phyloP scores from a whole-genome alignment of 2,113 vertebrate species.

The Cathartes aura region DNA sequence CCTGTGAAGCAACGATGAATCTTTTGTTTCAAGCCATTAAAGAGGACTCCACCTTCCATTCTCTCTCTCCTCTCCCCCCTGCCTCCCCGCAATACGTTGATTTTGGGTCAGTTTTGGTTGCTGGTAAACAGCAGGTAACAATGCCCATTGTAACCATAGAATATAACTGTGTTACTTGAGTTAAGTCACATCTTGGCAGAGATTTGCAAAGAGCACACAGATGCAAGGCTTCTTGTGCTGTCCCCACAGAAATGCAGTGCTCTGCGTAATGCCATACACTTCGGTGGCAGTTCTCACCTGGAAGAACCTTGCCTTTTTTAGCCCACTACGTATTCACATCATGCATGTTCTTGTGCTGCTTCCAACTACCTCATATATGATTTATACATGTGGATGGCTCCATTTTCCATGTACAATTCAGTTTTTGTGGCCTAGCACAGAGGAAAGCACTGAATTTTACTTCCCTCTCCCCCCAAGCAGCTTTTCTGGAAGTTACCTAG shows the following conservation, averaged over 20 bases:
- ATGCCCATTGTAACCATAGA: not conserved
- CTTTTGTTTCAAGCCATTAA: not conserved
- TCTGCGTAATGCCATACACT: not conserved
- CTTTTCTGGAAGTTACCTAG: not conserved
- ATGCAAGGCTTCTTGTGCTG: not conserved
- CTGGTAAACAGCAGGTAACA: not conserved
- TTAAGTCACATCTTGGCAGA: not conserved
- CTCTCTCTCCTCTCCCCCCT: not conserved
- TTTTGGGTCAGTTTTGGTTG: not conserved
- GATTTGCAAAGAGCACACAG: not conserved
- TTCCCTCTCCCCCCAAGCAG: not conserved
- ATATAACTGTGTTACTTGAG: not conserved
- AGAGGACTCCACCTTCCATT: not conserved
- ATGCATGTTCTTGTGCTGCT: not conserved
- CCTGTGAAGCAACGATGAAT: not conserved
- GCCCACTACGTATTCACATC: not conserved
- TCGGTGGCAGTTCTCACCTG: not conserved
- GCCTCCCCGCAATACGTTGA: not conserved
- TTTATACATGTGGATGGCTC: not conserved
- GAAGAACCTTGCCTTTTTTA: not conserved
- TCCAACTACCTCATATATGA: not conserved
- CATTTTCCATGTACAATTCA: not conserved
- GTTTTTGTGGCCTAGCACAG: not conserved
- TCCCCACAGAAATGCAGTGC: not conserved
- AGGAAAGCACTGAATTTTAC: not conserved